Conservation (phyloP, 2,797 vertebrate genomes). For the Falco peregrinus region DNA sequence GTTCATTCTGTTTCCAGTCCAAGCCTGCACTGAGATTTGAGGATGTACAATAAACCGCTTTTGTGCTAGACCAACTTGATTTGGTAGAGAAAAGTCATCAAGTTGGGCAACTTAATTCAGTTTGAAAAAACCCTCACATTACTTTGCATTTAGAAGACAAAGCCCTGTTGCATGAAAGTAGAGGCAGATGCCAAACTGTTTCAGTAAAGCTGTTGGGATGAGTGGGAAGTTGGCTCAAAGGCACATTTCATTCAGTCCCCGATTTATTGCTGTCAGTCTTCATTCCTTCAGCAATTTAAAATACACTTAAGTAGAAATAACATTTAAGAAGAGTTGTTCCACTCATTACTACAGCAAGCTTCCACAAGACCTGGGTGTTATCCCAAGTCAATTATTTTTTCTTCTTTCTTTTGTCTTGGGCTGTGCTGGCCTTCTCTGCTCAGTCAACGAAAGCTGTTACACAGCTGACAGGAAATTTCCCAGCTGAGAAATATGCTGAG, state of each 20-base stretch:
- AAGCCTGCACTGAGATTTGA: not conserved
- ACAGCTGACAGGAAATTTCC: not conserved
- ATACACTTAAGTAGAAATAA: not conserved
- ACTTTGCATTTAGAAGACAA: not conserved
- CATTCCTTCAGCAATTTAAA: not conserved
- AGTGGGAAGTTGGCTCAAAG: not conserved
- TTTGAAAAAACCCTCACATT: fast-evolving
- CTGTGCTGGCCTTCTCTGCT: not conserved
- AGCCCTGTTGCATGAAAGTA: not conserved
- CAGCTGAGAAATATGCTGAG: not conserved
- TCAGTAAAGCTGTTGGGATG: not conserved
- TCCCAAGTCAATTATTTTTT: not conserved
- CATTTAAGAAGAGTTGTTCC: not conserved
- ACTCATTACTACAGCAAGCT: not conserved
- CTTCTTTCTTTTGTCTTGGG: not conserved
- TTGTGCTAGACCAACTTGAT: not conserved
- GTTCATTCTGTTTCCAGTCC: not conserved
- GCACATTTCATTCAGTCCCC: not conserved
- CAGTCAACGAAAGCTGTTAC: not conserved
- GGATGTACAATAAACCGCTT: not conserved
- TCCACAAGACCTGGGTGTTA: not conserved
- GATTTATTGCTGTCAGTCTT: not conserved
- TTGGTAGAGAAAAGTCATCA: not conserved
- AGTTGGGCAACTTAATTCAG: not conserved
- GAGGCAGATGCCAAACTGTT: not conserved